Evolutionary conservation across 2,888 invertebrate species (phyloP).

Genomic region (Cinara cedri): DNA sequence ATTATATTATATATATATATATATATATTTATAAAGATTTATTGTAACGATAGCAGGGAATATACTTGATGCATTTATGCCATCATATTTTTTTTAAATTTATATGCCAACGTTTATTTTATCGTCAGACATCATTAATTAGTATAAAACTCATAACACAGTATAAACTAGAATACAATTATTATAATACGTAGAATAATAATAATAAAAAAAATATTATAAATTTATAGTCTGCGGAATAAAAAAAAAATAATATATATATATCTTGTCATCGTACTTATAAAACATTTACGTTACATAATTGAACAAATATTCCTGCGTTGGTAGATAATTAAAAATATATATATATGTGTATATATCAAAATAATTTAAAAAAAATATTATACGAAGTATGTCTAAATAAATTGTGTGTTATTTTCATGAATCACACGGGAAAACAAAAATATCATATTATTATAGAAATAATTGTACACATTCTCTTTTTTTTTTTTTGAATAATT

Average conservation of each 20-base stretch:
- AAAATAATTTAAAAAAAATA: too few relatives aligned
- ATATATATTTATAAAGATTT: neutral
- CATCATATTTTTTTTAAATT: neutral
- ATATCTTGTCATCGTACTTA: neutral
- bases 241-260: neutral
- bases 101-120: constrained; percentile 5
- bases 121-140: constrained; percentile 6
- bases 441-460: too few relatives aligned
- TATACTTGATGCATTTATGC: constrained; percentile 8
- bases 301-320: neutral
- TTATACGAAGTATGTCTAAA: too few relatives aligned
- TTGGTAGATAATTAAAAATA: too few relatives aligned
- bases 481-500: too few relatives aligned
- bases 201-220: too few relatives aligned
- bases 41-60: neutral
- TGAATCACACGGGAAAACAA: too few relatives aligned
- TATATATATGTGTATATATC: too few relatives aligned
- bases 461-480: too few relatives aligned
- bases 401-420: too few relatives aligned
- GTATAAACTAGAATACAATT: constrained; percentile 16
- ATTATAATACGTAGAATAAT: neutral
- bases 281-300: neutral
- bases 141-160: constrained; percentile 19
- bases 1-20: neutral
- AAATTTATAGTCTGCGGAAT: neutral